Evolutionary conservation across 2,113 vertebrate genomes (phyloP), one percentile per base, ranked within the genome.

Genomic region (Mirounga angustirostris): DNA sequence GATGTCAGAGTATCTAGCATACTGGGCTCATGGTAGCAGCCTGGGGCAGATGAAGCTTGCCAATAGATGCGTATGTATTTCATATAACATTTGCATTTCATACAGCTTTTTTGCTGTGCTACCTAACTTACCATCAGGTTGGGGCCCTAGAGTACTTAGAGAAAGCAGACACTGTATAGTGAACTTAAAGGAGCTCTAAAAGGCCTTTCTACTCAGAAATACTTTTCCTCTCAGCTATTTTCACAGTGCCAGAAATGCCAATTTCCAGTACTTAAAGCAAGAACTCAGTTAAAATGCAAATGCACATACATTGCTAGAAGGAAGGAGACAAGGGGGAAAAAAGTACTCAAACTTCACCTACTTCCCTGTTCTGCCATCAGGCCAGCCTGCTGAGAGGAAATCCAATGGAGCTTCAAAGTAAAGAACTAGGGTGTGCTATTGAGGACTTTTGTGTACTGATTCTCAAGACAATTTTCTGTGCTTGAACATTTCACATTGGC

Each of bases 231-330:
- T 80, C 36, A 59, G 36, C 71, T 69, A 18, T 83, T 58, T 81
- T 83, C 63, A 67, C 50, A 58, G 67, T 24, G 15, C 8, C 88
- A 71, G 11, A 71, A 95, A 90, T 28, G 63, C 54, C 80, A 86
- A 46, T 95, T 91, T 91, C 73, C 30, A 96, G 33, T 36, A 65
- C 8, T 63, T 56, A 88, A 91, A 83, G 18, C 40, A 82, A 92
- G 67, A 78, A 36, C 22, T 19, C 69, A 73, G 67, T 90, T 97
- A 94, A 98, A 95, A 97, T 94, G 95, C 90, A 97, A 98, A 96
- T 91, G 40, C 12, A 56, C 36, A 30, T n/a, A 43, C 30, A 65
- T 26, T 50, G 43, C 58, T 94, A 85, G 43, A 81, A 91, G 94
- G 43, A 85, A 96, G 67, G 76, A 90, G 28, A 36, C 56, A 56